Conservation (phyloP, 2,113 vertebrate genomes). For the Bos javanicus region DNA sequence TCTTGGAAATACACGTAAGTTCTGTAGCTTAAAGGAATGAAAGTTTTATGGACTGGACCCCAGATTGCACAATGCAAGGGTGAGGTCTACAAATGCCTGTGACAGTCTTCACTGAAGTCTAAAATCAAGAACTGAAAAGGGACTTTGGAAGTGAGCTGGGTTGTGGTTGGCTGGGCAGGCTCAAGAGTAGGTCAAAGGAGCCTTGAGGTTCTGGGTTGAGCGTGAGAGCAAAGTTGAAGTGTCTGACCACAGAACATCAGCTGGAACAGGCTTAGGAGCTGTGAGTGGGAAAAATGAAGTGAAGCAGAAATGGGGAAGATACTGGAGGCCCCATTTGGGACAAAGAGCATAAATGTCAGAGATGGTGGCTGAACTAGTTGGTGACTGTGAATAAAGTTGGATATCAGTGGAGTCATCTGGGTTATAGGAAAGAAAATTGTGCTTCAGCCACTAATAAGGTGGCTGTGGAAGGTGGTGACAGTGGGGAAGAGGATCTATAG, state of each 20-base stretch:
- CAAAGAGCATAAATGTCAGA: neutral
- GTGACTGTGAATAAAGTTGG: neutral
- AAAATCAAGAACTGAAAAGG: neutral
- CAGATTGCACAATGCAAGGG: neutral
- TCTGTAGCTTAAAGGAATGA: neutral
- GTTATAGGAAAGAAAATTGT: neutral
- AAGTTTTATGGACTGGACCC: neutral
- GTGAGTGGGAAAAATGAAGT: neutral
- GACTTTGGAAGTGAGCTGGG: no score
- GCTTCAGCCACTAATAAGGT: neutral
- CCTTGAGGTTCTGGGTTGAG: neutral
- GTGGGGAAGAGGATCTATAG: rapidly evolving
- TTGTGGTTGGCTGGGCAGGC: neutral
- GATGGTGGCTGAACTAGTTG: neutral
- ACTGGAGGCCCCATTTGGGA: neutral
- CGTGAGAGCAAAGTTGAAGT: neutral
- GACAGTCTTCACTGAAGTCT: neutral
- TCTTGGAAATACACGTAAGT: neutral
- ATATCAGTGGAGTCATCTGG: neutral
- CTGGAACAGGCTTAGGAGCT: neutral
- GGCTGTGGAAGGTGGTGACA: no score
- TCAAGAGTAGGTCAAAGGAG: neutral
- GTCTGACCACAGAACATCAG: neutral
- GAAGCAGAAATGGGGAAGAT: neutral
- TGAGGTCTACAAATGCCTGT: neutral